Conservation (phyloP, 2,113 vertebrate genomes). For the Malurus alboscapulatus region DNA sequence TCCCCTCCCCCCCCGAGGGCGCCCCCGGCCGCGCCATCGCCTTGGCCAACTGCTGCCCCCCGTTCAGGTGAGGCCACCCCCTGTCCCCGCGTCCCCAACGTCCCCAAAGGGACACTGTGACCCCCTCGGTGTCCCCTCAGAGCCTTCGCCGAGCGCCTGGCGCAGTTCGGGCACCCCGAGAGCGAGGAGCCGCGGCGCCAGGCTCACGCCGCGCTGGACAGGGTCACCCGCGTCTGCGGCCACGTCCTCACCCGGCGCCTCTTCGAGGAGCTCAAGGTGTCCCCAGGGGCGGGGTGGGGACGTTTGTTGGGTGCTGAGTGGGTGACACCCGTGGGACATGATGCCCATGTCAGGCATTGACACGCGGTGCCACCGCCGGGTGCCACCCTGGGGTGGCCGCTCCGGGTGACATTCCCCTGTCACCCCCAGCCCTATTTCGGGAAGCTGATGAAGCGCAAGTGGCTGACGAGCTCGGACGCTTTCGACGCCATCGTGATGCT, state of each 20-base stretch:
- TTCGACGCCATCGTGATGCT: constrained; percentile 82
- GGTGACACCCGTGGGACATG: too few species aligned
- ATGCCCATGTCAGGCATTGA: too few species aligned
- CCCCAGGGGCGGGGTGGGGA: fast-evolving
- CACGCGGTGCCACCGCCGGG: too few species aligned
- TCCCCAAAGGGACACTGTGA: neutral
- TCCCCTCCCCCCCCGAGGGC: constrained; percentile 56
- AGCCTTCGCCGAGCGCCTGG: constrained; percentile 76
- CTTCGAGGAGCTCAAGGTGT: constrained; percentile 84
- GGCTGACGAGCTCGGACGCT: constrained; percentile 83
- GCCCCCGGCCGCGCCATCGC: constrained; percentile 78
- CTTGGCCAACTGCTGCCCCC: constrained; percentile 87
- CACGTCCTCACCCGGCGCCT: constrained; percentile 78
- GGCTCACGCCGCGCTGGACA: constrained; percentile 76
- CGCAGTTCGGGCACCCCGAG: constrained; percentile 72
- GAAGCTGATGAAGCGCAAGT: constrained; percentile 88
- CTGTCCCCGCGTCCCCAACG: neutral
- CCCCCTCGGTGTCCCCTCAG: neutral
- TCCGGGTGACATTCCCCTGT: too few species aligned
- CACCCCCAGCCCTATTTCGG: constrained; percentile 85
- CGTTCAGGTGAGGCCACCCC: constrained; percentile 75
- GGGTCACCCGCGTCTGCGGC: constrained; percentile 79
- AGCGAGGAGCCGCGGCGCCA: constrained; percentile 77
- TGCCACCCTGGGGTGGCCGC: too few species aligned
- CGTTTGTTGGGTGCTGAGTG: too few species aligned